A percentile compares a stretch with the other conserved stretches of the same genome.
Evolutionary conservation across 2,113 vertebrate genomes (phyloP).

Genomic region (Poecile atricapillus): DNA sequence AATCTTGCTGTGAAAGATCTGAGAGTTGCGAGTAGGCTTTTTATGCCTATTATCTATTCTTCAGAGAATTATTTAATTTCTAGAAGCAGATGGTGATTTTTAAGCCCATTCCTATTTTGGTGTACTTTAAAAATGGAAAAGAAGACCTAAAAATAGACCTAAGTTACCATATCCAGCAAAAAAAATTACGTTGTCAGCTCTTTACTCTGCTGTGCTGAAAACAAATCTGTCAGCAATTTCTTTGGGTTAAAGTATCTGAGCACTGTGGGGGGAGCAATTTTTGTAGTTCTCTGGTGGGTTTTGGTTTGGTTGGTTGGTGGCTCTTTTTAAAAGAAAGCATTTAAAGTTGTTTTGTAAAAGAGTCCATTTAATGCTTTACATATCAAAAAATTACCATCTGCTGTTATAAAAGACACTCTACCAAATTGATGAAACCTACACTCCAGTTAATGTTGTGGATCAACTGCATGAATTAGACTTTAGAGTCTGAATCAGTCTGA

Average conservation of each 20-base stretch:
- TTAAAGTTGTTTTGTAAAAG: conserved; percentile 61
- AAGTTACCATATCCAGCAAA: conserved; percentile 74
- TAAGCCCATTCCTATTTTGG: conserved; percentile 74
- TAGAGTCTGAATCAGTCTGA: conserved; percentile 25
- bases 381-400: conserved; percentile 67
- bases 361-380: conserved; percentile 61
- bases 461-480: not conserved
- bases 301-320: not conserved
- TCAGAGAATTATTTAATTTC: conserved; percentile 23
- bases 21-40: not conserved
- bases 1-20: not conserved
- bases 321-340: conserved; percentile 47
- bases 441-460: conserved; percentile 19
- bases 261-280: not conserved
- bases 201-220: conserved; percentile 61
- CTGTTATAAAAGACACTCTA: conserved; percentile 53
- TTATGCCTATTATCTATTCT: conserved; percentile 2
- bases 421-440: conserved; percentile 39
- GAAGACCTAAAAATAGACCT: conserved; percentile 74
- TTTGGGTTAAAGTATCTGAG: conserved; percentile 69
- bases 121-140: conserved; percentile 31
- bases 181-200: conserved; percentile 74
- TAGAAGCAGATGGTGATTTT: conserved; percentile 74
- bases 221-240: conserved; percentile 78
- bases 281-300: not conserved